Evolutionary conservation across 2,113 vertebrate genomes (phyloP).

Genomic region (Syngnathus typhle): DNA sequence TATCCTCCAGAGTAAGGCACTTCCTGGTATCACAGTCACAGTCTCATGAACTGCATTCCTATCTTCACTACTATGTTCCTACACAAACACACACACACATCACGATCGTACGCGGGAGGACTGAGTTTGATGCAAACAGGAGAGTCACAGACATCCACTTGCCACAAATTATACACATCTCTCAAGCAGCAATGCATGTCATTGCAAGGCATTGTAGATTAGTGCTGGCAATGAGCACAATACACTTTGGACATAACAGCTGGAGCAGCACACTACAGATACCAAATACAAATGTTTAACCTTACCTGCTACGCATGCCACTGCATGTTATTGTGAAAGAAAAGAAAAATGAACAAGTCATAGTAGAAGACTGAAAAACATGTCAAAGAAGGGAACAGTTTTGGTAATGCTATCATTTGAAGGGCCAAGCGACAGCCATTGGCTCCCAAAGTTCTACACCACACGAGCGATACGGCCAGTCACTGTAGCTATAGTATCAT

Average conservation of each 20-base stretch:
- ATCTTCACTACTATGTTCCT: slow-evolving; percentile 63
- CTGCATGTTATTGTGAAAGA: slow-evolving; percentile 61
- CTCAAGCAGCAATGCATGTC: slow-evolving; percentile 55
- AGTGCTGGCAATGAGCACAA: slow-evolving; percentile 58
- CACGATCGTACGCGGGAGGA: neutral
- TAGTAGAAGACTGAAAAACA: slow-evolving; percentile 20
- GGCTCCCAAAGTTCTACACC: no score
- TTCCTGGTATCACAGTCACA: slow-evolving; percentile 87
- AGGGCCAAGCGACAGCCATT: no score
- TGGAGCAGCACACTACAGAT: slow-evolving; percentile 55
- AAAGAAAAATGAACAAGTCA: slow-evolving; percentile 40
- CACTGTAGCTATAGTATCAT: no score
- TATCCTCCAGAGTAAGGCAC: slow-evolving; percentile 89
- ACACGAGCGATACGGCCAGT: no score
- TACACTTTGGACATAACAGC: slow-evolving; percentile 55
- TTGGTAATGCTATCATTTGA: no score
- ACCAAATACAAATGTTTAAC: slow-evolving; percentile 37
- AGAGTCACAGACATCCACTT: slow-evolving; percentile 46
- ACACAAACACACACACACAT: neutral
- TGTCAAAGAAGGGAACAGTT: neutral
- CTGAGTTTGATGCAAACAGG: slow-evolving; percentile 31
- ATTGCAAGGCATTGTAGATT: slow-evolving; percentile 54
- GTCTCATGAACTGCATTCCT: slow-evolving; percentile 92
- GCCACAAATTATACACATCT: slow-evolving; percentile 54
- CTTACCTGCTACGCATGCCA: slow-evolving; percentile 65